Base-by-base conservation (phyloP, 2,888 invertebrate genomes). In the Slavum lentiscoides region DNA sequence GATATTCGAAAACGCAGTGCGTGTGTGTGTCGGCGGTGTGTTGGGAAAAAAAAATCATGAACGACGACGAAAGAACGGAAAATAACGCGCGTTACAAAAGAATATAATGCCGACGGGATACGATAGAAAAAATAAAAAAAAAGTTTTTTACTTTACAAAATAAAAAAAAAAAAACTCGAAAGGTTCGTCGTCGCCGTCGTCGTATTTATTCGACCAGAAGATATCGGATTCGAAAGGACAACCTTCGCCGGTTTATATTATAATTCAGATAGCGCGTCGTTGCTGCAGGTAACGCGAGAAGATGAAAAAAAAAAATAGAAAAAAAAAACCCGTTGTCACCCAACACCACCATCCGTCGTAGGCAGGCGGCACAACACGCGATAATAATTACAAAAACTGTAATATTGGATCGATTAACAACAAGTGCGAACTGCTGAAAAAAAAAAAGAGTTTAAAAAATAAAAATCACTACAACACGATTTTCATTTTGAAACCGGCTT, bases 181-280 rank as follows among this genome's bases (percentile, higher is more conserved):
- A 55, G 70, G 64, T 80, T 72, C 37, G 49, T 49, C 43, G 43
- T 30, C 30, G 30, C 4, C 30, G 30, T 30, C 30, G 30, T 30
- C 15, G 37, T 77, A 70, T 77, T 77, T 70, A 62, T 77, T 77
- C 80, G 64, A 80, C 80, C 23, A 70, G 80, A 80, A 80, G 80
- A 80, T 64, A 80, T 80, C 55, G 80, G 19, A 72, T 80, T 80
- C 72, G 70, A 80, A 64, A 58, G 70, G 53, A 77, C 77, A 72
- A 72, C 72, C 70, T 70, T 80, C 70, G 64, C 72, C 39, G 30
- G 30, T 30, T 64, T 58, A 58, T 23, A n/a, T n/a, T n/a, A 30
- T 30, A 30, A 69, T 69, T 53, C 37, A 61, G 53, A 49, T 77
- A 68, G 5, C 4, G 19, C 53, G 43, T 69, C 43, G 62, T 19